phyloP scores from a whole-genome alignment of 2,797 vertebrate genomes.

The Enteromius treurensis region DNA sequence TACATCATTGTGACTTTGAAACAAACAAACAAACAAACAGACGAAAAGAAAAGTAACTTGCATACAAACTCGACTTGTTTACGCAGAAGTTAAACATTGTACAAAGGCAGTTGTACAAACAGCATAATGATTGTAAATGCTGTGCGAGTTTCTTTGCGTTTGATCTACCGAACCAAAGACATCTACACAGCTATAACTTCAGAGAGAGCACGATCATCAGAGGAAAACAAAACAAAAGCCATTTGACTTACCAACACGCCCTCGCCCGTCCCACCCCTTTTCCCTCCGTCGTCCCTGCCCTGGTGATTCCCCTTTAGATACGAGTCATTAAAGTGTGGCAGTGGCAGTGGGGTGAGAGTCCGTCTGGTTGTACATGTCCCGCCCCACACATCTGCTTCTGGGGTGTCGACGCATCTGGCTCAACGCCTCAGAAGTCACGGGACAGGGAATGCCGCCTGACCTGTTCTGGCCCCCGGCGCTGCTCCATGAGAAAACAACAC shows the following conservation, averaged over 20 bases:
- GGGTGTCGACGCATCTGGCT: constrained; percentile 43
- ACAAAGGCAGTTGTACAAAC: neutral
- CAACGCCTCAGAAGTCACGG: neutral
- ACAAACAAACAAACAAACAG: neutral
- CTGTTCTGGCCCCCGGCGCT: constrained; percentile 54
- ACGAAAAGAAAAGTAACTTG: neutral
- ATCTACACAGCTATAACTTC: neutral
- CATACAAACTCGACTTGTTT: neutral
- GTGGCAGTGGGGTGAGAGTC: neutral
- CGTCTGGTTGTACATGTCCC: neutral
- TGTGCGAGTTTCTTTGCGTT: neutral
- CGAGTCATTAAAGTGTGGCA: neutral
- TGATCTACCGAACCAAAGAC: neutral
- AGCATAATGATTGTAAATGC: neutral
- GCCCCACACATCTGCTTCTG: constrained; percentile 15
- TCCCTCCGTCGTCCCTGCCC: neutral
- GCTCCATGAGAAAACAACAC: constrained; percentile 6
- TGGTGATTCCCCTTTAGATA: constrained; percentile 10
- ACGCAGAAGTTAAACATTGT: too few relatives aligned
- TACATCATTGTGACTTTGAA: neutral
- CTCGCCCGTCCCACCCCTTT: constrained; percentile 30
- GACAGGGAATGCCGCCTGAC: constrained; percentile 64
- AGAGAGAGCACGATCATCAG: constrained; percentile 3
- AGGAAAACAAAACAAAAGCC: constrained; percentile 1
- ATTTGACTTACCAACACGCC: constrained; percentile 25